These are phyloP conservation scores for Thalassoma bifasciatum DNA, from an alignment of 2,113 vertebrate genomes.

Conservation along the genomic window DNA sequence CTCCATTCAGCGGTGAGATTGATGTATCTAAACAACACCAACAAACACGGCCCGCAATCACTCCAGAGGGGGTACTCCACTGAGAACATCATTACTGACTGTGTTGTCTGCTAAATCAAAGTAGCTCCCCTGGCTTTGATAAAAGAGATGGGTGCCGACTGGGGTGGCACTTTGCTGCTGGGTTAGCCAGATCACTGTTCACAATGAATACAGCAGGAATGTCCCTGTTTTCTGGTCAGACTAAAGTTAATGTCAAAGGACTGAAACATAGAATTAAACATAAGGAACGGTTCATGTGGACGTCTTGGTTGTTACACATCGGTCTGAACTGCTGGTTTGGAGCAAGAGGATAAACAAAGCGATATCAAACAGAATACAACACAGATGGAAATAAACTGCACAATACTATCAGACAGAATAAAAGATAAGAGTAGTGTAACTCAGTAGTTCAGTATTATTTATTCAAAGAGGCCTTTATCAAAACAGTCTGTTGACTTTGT, in stretches of 20 bases:
- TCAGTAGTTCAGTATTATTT: constrained; percentile 31
- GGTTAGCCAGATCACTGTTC: constrained; percentile 30
- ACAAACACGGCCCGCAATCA: constrained; percentile 68
- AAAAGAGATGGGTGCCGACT: constrained; percentile 42
- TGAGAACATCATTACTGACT: constrained; percentile 68
- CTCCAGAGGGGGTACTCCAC: constrained; percentile 56
- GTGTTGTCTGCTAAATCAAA: constrained; percentile 69
- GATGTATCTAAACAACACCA: constrained; percentile 72
- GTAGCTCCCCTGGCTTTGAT: constrained; percentile 57
- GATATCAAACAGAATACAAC: constrained; percentile 58
- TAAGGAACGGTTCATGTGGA: background rate
- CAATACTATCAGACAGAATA: constrained; percentile 48
- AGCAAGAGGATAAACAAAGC: background rate
- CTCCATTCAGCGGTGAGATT: constrained; percentile 54
- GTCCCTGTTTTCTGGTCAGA: background rate
- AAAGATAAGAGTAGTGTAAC: constrained; percentile 16
- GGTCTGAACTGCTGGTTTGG: background rate
- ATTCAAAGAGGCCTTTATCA: constrained; percentile 17
- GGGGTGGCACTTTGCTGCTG: constrained; percentile 27
- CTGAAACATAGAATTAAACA: background rate
- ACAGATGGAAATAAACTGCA: background rate
- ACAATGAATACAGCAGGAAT: constrained; percentile 6
- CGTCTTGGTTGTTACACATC: background rate
- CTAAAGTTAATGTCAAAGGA: constrained; percentile 3
- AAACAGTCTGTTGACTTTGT: background rate